Percentiles rank a stretch among this genome's conserved stretches.
These are phyloP conservation scores for Ginglymostoma cirratum DNA, from an alignment of 2,113 vertebrate species.

Conservation along the genomic window DNA sequence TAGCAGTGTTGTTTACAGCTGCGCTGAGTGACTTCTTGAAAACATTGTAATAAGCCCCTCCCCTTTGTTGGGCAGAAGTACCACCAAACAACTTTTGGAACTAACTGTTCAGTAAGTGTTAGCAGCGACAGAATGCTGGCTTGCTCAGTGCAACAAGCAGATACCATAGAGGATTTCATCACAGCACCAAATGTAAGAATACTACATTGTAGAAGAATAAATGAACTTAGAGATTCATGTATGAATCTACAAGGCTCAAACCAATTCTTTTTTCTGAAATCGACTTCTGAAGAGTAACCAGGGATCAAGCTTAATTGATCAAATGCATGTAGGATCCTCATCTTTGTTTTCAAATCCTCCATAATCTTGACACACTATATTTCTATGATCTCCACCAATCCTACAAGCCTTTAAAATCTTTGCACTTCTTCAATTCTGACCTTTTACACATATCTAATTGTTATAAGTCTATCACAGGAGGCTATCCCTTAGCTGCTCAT, in stretches of 20 bases:
- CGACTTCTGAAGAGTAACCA: not conserved
- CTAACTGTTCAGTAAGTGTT: too few species aligned
- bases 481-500: not conserved
- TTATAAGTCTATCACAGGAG: not conserved
- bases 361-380: not conserved
- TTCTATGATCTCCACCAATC: not conserved
- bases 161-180: too few species aligned
- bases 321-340: not conserved
- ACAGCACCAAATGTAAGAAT: not conserved
- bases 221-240: not conserved
- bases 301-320: not conserved
- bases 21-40: too few species aligned
- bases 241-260: not conserved
- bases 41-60: too few species aligned
- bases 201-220: not conserved
- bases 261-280: not conserved
- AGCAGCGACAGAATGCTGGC: too few species aligned
- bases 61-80: too few species aligned
- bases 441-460: not conserved
- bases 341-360: not conserved
- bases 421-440: not conserved
- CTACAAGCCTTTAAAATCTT: not conserved
- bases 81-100: too few species aligned
- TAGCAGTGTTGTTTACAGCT: too few species aligned
- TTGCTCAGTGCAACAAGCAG: too few species aligned